Conservation (phyloP, 2,113 vertebrate genomes). For the Plecturocebus donacophilus region DNA sequence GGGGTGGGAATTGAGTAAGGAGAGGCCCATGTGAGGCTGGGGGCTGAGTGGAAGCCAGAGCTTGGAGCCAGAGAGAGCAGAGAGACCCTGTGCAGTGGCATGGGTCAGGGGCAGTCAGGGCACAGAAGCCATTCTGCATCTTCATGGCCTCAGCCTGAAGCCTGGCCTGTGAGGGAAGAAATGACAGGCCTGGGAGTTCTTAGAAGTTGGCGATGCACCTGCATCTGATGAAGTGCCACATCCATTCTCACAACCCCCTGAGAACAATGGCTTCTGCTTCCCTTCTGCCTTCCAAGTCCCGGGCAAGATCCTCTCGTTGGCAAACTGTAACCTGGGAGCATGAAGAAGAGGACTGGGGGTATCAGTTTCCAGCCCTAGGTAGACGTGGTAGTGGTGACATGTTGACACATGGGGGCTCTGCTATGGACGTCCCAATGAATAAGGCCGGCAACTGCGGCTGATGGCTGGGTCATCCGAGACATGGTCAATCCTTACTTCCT, state of each 20-base stretch:
- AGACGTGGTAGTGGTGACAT: too few relatives aligned
- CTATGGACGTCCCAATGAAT: background rate
- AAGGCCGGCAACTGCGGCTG: background rate
- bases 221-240: background rate
- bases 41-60: background rate
- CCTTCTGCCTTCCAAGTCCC: background rate
- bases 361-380: background rate
- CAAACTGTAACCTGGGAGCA: background rate
- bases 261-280: background rate
- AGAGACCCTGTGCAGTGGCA: background rate
- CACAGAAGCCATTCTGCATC: background rate
- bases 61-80: background rate
- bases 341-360: background rate
- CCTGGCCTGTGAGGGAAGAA: background rate
- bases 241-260: background rate
- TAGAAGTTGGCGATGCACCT: background rate
- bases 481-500: background rate
- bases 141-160: background rate
- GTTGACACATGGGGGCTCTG: background rate
- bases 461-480: too few relatives aligned
- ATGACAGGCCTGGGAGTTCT: background rate
- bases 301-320: background rate
- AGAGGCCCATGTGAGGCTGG: background rate
- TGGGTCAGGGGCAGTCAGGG: background rate
- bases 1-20: background rate